Conservation (phyloP, 1,140 invertebrate genomes). For the Calephelis virginiensis region DNA sequence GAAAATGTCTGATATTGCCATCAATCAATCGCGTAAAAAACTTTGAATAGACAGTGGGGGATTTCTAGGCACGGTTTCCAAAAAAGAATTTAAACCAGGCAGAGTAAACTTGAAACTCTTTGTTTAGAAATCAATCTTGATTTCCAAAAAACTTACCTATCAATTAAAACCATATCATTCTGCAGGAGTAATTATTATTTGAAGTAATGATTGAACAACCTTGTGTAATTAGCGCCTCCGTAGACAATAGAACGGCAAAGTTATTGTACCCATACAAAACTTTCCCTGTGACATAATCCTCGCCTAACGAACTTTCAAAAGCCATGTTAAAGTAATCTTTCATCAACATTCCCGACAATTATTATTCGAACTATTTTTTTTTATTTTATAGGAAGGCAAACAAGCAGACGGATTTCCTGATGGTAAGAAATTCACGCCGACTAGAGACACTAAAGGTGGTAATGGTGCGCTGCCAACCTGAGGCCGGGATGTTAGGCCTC, state of each 20-base stretch:
- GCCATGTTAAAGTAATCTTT: constrained; percentile 82
- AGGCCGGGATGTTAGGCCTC: too few relatives aligned
- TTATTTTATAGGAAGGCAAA: too few relatives aligned
- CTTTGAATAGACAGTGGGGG: constrained; percentile 29
- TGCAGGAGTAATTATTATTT: background rate
- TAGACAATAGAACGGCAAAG: constrained; percentile 39
- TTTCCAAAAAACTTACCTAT: too few relatives aligned
- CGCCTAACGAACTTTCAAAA: constrained; percentile 82
- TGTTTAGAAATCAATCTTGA: too few relatives aligned
- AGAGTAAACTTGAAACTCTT: too few relatives aligned
- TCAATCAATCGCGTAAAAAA: constrained; percentile 48
- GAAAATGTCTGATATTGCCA: background rate
- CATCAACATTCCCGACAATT: constrained; percentile 54
- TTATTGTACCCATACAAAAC: constrained; percentile 34
- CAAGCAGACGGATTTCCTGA: too few relatives aligned
- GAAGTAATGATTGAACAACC: constrained; percentile 19
- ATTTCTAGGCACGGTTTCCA: constrained; percentile 36
- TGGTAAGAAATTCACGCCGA: too few relatives aligned
- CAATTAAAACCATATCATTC: too few relatives aligned
- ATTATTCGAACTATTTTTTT: constrained; percentile 65
- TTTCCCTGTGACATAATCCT: constrained; percentile 75
- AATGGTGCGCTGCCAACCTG: too few relatives aligned
- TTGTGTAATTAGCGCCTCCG: constrained; percentile 37
- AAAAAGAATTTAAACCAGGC: too few relatives aligned
- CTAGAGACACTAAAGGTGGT: too few relatives aligned